A percentile compares a stretch with the other conserved stretches of the same genome.
These are phyloP conservation scores for Rhabdornis inornatus DNA, from an alignment of 2,113 vertebrate genomes.

Conservation along the genomic window DNA sequence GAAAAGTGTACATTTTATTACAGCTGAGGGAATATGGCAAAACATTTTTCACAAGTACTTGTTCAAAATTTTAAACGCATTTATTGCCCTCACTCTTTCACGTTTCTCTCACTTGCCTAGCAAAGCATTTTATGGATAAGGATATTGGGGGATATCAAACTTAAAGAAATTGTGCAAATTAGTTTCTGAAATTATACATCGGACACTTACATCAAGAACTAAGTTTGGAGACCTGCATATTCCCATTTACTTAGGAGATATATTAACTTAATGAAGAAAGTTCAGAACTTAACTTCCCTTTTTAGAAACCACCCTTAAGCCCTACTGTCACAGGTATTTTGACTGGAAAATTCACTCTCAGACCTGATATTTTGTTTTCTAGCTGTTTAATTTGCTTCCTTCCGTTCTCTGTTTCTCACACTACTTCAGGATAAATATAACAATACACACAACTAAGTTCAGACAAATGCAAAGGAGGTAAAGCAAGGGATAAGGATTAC, in stretches of 20 bases:
- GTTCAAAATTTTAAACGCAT: conserved; percentile 39
- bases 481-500: not conserved
- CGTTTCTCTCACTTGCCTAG: not conserved
- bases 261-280: not conserved
- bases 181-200: not conserved
- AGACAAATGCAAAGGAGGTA: not conserved
- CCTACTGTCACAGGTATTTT: not conserved
- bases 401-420: not conserved
- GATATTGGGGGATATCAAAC: not conserved
- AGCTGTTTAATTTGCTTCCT: not conserved
- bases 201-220: not conserved
- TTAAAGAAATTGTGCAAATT: not conserved
- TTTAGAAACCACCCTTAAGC: not conserved
- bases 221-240: not conserved
- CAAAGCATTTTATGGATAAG: not conserved
- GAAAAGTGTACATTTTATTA: conserved; percentile 36
- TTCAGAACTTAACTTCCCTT: not conserved
- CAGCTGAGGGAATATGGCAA: conserved; percentile 16
- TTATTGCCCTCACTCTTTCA: not conserved
- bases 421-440: not conserved
- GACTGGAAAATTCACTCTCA: not conserved
- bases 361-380: not conserved
- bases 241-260: not conserved
- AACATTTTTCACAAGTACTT: conserved; percentile 30
- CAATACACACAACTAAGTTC: not conserved